Base-by-base conservation (phyloP, 2,113 vertebrate genomes). In the Semnopithecus entellus region DNA sequence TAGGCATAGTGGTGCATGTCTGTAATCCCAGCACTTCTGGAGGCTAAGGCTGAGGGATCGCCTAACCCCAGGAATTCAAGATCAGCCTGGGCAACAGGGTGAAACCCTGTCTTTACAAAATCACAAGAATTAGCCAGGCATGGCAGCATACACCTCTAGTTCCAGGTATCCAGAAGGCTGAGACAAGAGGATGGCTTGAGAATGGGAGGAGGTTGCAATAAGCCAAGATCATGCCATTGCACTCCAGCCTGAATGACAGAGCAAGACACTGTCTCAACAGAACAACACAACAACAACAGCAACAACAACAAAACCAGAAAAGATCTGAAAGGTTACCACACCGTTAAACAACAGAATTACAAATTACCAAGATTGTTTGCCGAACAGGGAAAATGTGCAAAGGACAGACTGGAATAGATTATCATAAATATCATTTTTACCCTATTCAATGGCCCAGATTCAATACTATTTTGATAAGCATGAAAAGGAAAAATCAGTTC, bases 371-470 rank as follows among this genome's bases (percentile, higher is more conserved):
- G 27, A 52, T 64, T 57, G 76, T 55, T 27, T 97, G 20, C 27
- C 55, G 66, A 96, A 92, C 32, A 88, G 6, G n/a, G 30, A 89
- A 94, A 80, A 80, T 83, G 6, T 88, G 40, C n/a, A 83, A 94
- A 61, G 61, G n/a, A 87, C 8, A 94, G 80, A 45, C 6, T 57
- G 22, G 45, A 79, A 85, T 5, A 66, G 9, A 88, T 93, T 70
- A 78, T 52, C 22, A 57, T 10, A 85, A 59, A 40, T 89, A 59
- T 27, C 13, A 50, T 35, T 88, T 91, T 88, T 82, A 88, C 61
- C 55, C 22, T 73, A 45, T 14, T 73, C 25, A 88, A 88, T 68
- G 68, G 27, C 25, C 66, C n/a, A 43, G 86, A 89, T 18, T 88
- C 45, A 83, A 66, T 38, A 50, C 20, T 84, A 75, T 55, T 92